Conservation (phyloP, 2,888 invertebrate genomes). For the Drosophila glabriapex region DNA sequence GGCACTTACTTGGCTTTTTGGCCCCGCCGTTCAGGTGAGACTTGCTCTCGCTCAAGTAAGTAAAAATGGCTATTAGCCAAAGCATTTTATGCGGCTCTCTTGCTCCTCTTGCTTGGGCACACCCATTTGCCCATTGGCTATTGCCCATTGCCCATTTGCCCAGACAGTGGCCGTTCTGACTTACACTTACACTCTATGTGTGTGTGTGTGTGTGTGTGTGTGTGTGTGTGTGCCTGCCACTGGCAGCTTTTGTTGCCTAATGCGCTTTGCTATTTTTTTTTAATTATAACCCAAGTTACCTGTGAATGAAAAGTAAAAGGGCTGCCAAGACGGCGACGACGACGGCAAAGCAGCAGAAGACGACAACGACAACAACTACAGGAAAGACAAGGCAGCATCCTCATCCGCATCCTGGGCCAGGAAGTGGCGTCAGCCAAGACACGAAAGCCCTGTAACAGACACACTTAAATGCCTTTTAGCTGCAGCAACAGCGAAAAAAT, state of each 20-base stretch:
- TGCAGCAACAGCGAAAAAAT: conserved; percentile 67
- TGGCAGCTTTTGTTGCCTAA: conserved; percentile 75
- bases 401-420: conserved; percentile 43
- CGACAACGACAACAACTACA: conserved; percentile 27
- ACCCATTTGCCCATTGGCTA: conserved; percentile 36
- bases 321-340: conserved; percentile 66
- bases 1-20: conserved; percentile 77
- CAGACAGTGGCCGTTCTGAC: conserved; percentile 12
- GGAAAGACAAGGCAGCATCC: conserved; percentile 55
- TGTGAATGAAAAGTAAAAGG: conserved; percentile 79
- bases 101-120: conserved; percentile 68
- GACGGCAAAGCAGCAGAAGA: conserved; percentile 18
- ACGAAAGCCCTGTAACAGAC: conserved; percentile 62
- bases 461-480: conserved; percentile 71
- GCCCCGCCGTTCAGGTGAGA: conserved; percentile 72
- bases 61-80: conserved; percentile 80
- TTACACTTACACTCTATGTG: not conserved
- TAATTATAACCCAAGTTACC: conserved; percentile 80
- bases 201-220: not conserved
- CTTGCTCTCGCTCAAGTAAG: conserved; percentile 68
- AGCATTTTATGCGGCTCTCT: conserved; percentile 78
- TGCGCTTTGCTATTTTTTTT: conserved; percentile 82
- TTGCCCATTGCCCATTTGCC: conserved; percentile 20
- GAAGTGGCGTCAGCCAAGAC: conserved; percentile 68
- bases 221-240: conserved; percentile 15